Evolutionary conservation across 2,113 vertebrate genomes (phyloP).

Genomic region (Synodontis membranacea): DNA sequence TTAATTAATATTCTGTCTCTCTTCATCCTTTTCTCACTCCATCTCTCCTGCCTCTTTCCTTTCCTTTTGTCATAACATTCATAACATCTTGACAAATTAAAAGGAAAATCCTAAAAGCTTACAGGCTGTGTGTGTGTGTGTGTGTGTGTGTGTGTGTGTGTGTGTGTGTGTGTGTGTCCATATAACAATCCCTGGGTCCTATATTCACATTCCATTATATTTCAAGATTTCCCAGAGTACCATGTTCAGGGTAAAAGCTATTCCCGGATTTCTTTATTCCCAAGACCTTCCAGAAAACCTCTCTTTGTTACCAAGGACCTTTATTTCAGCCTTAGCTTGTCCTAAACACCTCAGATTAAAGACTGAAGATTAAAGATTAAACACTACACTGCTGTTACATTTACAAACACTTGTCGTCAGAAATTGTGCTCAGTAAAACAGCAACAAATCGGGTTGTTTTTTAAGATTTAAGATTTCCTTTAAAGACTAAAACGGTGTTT

Average conservation of each 20-base stretch:
- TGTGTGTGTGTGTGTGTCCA: not conserved
- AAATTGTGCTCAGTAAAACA: not conserved
- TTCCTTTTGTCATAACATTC: not conserved
- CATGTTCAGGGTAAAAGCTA: not conserved
- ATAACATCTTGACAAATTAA: not conserved
- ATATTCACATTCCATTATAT: not conserved
- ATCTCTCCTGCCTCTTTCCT: not conserved
- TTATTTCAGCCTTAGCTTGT: no score
- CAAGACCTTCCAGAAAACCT: no score
- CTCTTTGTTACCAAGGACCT: no score
- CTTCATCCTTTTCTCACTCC: constrained; percentile 2
- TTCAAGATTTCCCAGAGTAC: not conserved
- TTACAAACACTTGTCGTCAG: no score
- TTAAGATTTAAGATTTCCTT: no score
- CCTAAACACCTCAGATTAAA: no score
- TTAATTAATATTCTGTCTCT: constrained; percentile 68
- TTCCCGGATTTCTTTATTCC: no score
- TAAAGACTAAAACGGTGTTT: no score
- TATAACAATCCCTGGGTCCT: not conserved
- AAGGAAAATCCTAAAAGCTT: no score
- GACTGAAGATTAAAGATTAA: no score
- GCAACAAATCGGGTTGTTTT: no score
- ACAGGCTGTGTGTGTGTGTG: not conserved
- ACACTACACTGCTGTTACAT: no score
- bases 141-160: not conserved